Evolutionary conservation across 2,113 vertebrate genomes (phyloP), one percentile per base, ranked within the genome.

Genomic region (Rhinogobius similis): DNA sequence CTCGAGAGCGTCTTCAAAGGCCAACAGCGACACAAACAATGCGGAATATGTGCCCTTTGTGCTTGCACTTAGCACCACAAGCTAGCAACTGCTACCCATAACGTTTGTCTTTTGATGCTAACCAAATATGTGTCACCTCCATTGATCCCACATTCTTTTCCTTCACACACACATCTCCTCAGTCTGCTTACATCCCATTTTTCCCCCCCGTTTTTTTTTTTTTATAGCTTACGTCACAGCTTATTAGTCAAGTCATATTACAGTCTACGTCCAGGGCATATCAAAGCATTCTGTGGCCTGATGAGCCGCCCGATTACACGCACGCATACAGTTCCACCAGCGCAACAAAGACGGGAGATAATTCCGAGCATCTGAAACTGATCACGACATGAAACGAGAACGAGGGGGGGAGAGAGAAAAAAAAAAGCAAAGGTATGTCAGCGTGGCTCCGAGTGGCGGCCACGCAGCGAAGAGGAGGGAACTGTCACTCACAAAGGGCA

Each of bases 291-390:
- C 29, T 46, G 58, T 20, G 16, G 10, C 32, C 61, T 58, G 41
- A 39, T 41, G 71, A 67, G 79, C 78, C 56, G 38, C 63, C n/a
- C 48, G 44, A 76, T 61, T 24, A 63, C 68, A 69, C 64, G 68
- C 69, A 73, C 67, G 71, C 78, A 73, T 64, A 70, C 50, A 38
- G 68, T 53, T 8, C 48, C 9, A 29, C 13, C 55, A 16, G 58
- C 29, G 63, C 53, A 58, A 46, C 27, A 38, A 21, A 50, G 62
- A 77, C 68, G 72, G 77, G 67, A 72, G 76, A 94, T 94, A 94
- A 95, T 95, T 94, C 93, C 89, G 86, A 84, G 92, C 95, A 95
- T 97, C 95, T 98, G 96, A 97, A 94, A 94, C 93, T 94, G 94
- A 97, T 96, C 94, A 95, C 90, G 91, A 93, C 91, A 94, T 93